Conservation (phyloP, 2,797 vertebrate species). For the Onychomys arenicola region DNA sequence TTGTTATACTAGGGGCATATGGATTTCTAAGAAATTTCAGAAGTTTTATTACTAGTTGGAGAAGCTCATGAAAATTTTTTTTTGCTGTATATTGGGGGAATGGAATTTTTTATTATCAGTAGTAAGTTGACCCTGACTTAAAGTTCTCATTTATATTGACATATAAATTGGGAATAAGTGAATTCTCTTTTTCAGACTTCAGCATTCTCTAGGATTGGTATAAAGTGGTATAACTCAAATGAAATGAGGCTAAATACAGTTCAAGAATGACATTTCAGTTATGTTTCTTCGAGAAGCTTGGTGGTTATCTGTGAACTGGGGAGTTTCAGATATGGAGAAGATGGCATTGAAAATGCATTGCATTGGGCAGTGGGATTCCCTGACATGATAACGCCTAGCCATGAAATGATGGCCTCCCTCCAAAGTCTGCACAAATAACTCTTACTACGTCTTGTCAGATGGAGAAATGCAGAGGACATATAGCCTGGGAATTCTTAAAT, state of each 20-base stretch:
- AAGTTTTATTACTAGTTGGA: conserved; percentile 57
- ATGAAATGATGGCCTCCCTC: conserved; percentile 70
- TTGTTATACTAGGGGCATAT: background rate
- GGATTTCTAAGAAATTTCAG: conserved; percentile 63
- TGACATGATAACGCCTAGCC: conserved; percentile 70
- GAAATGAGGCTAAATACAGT: conserved; percentile 66
- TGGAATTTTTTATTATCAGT: conserved; percentile 49
- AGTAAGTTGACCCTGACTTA: conserved; percentile 13
- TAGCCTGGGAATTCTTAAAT: conserved; percentile 74
- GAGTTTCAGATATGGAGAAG: background rate
- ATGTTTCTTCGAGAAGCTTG: background rate
- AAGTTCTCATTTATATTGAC: conserved; percentile 32
- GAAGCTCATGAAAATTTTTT: conserved; percentile 39
- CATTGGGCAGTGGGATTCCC: conserved; percentile 47
- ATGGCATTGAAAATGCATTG: conserved; percentile 60
- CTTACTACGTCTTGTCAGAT: conserved; percentile 77
- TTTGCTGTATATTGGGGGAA: conserved; percentile 22
- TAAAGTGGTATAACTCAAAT: background rate
- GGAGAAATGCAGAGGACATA: conserved; percentile 62
- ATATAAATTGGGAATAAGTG: conserved; percentile 21
- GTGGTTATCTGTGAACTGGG: background rate
- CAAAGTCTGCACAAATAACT: conserved; percentile 72
- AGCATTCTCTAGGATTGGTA: background rate
- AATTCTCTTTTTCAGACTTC: conserved; percentile 21
- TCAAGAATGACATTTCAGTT: conserved; percentile 74